Evolutionary conservation across 1,140 invertebrate species (phyloP), one percentile per base, ranked within the genome.

Genomic region (Pachyrhynchus sulphureomaculatus): DNA sequence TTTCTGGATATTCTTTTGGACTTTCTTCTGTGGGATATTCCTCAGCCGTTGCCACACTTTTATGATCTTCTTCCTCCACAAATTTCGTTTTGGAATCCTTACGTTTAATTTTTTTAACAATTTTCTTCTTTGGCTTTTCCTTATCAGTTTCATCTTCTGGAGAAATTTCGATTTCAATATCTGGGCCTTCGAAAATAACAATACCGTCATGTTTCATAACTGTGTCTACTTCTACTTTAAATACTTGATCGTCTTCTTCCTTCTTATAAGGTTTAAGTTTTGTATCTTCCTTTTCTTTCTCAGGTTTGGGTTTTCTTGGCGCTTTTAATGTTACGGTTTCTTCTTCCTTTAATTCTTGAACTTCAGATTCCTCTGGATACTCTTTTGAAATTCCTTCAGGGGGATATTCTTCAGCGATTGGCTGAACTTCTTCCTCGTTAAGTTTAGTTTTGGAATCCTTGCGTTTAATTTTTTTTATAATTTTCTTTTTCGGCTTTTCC

Each of bases 231-330:
- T 42, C 44, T 12, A 55, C 64, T 51, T 55, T 67, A 41, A 60
- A 33, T 29, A 20, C 48, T 49, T 69, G 70, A 37, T 78, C 76
- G 32, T 78, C 72, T 48, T 76, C 65, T 9, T 76, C 71, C 72
- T 81, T 79, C 13, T 77, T 76, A 68, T 83, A 81, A 2, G 78
- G 78, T 68, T 85, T 85, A 0, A 85, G 62, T 44, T 65, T 81
- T 18, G 84, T 77, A 61, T 77, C 64, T 64, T 82, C 33, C 26
- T 65, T 53, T 33, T 59, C 58, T 37, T 33, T 75, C 73, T 5
- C 67, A 42, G 52, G 70, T 71, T 64, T 2, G n/a, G 44, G 44
- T 51, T 45, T 59, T 10, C 21, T 29, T 20, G 24, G n/a, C 10
- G 45, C 51, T 15, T 36, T 41, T 29, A 33, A 47, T 58, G 60